Conservation (phyloP, 2,888 invertebrate genomes). For the Athalia rosae region DNA sequence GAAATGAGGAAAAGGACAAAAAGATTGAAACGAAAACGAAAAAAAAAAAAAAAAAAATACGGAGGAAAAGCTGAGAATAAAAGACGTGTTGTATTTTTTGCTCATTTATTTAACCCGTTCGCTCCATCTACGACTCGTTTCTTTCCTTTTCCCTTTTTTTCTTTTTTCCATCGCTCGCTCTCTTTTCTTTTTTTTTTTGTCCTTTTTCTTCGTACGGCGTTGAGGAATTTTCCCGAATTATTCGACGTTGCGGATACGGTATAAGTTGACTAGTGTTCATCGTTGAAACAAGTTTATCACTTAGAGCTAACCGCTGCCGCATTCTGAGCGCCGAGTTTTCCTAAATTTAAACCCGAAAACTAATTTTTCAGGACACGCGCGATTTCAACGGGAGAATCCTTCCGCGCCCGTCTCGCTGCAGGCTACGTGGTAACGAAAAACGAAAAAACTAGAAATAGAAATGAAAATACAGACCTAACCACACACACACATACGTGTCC, state of each 20-base stretch:
- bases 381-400: constrained; percentile 56
- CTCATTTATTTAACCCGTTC: constrained; percentile 18
- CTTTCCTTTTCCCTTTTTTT: constrained; percentile 34
- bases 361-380: constrained; percentile 59
- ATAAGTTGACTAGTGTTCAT: constrained; percentile 49
- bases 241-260: constrained; percentile 31
- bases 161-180: background rate
- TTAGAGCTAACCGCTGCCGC: constrained; percentile 20
- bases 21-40: background rate
- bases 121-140: constrained; percentile 48
- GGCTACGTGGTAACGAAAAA: constrained; percentile 10
- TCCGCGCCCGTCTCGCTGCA: constrained; percentile 24
- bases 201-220: background rate
- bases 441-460: background rate
- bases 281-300: constrained; percentile 42
- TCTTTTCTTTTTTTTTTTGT: background rate
- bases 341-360: constrained; percentile 52
- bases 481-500: too few species aligned
- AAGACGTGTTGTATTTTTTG: background rate
- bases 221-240: constrained; percentile 18
- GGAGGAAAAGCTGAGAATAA: background rate
- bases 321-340: constrained; percentile 17
- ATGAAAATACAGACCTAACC: background rate
- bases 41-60: too few species aligned
- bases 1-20: background rate